Conservation (phyloP, 2,113 vertebrate species). For the Psophia crepitans region DNA sequence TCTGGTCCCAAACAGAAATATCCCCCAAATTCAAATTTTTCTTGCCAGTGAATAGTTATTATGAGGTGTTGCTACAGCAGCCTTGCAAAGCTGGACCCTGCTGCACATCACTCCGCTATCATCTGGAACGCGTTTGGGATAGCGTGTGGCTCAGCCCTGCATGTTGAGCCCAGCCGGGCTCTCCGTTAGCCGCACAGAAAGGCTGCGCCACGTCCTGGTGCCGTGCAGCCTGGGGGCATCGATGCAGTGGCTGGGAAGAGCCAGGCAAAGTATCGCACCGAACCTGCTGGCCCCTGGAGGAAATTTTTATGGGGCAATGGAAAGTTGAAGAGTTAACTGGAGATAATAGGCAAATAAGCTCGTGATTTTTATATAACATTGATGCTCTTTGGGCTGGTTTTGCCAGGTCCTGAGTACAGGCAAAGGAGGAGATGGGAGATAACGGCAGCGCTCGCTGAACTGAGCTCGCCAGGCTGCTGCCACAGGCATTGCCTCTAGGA, state of each 20-base stretch:
- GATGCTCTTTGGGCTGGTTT: not conserved
- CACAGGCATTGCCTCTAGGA: not conserved
- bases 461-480: not conserved
- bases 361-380: fast-evolving
- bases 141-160: not conserved
- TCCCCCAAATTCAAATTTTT: not conserved
- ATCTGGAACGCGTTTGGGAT: not conserved
- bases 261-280: not conserved
- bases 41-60: not conserved
- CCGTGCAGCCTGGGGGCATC: not conserved
- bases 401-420: fast-evolving
- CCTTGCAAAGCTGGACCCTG: not conserved
- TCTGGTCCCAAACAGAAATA: not conserved
- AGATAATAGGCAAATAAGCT: not conserved
- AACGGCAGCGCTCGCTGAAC: fast-evolving
- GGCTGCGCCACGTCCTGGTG: not conserved
- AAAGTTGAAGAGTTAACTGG: not conserved
- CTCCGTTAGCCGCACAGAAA: not conserved
- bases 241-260: not conserved
- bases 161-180: not conserved
- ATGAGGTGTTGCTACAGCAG: not conserved
- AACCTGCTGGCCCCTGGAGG: not conserved
- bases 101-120: not conserved
- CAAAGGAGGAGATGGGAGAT: not conserved
- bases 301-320: no score